Evolutionary conservation across 2,888 invertebrate species (phyloP).

Genomic region (Ectemnius continuus): DNA sequence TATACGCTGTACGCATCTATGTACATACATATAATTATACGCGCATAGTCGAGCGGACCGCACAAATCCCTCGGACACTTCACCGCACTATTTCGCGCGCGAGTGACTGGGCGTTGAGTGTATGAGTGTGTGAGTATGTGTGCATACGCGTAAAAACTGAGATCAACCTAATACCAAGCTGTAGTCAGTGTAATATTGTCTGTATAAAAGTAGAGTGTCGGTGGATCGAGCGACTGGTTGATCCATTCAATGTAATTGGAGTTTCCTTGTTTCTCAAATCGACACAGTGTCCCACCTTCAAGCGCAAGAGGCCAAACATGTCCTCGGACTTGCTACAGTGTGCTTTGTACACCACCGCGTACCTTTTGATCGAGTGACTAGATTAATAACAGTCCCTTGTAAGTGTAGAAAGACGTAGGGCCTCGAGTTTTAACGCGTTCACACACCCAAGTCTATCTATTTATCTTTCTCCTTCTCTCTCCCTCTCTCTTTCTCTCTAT

Average conservation of each 20-base stretch:
- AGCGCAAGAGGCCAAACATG: conserved; percentile 42
- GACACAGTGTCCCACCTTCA: conserved; percentile 20
- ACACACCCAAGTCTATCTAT: conserved; percentile 29
- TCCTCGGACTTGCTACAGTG: conserved; percentile 16
- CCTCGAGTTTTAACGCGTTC: conserved; percentile 24
- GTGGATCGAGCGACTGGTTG: conserved; percentile 30
- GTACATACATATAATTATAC: conserved; percentile 6
- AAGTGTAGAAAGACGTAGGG: conserved; percentile 27
- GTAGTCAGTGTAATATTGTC: conserved; percentile 61
- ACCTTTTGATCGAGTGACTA: conserved; percentile 35
- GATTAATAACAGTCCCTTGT: conserved; percentile 29
- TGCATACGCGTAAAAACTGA: conserved; percentile 54
- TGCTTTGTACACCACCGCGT: conserved; percentile 35
- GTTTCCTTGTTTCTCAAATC: too few relatives aligned
- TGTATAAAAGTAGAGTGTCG: conserved; percentile 54
- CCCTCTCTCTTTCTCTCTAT: conserved; percentile 5
- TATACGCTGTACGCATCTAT: neutral
- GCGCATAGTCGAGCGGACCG: neutral
- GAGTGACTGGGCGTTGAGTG: conserved; percentile 12
- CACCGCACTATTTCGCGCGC: conserved; percentile 17
- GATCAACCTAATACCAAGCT: conserved; percentile 49
- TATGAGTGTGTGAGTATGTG: conserved; percentile 40
- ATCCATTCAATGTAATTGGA: conserved; percentile 1
- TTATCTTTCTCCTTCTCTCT: conserved; percentile 34
- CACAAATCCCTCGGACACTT: neutral